A percentile compares a stretch with the other conserved stretches of the same genome.
Evolutionary conservation across 2,888 invertebrate species (phyloP).

Genomic region (Anoncus sp.): DNA sequence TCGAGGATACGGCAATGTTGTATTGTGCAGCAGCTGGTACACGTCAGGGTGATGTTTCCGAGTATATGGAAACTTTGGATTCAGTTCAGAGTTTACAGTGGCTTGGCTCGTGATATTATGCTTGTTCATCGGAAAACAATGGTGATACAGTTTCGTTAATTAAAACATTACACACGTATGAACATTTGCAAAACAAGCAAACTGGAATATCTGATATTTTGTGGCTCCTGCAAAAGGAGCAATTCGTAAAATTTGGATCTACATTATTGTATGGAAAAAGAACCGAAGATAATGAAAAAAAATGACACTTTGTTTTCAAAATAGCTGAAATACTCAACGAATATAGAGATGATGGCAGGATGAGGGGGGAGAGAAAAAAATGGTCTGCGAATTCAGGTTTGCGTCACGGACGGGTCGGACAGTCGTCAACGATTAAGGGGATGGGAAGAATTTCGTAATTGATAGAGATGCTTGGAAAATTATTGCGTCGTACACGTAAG

Average conservation of each 20-base stretch:
- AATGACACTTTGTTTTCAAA: slow-evolving; percentile 10
- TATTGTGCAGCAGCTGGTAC: slow-evolving; percentile 80
- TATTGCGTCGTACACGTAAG: slow-evolving; percentile 60
- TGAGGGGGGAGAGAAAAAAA: not conserved
- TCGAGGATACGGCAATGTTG: slow-evolving; percentile 78
- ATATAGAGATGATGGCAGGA: slow-evolving; percentile 1
- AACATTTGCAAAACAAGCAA: no score
- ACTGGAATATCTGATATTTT: no score
- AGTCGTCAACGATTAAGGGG: slow-evolving; percentile 30
- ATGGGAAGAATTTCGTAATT: slow-evolving; percentile 59
- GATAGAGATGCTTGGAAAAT: slow-evolving; percentile 59
- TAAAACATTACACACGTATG: no score
- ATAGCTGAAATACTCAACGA: slow-evolving; percentile 12
- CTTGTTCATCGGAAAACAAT: no score
- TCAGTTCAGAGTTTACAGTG: slow-evolving; percentile 74
- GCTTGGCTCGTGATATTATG: slow-evolving; percentile 68
- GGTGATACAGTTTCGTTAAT: no score
- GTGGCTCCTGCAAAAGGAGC: no score
- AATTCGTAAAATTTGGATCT: slow-evolving; percentile 47
- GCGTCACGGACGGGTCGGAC: slow-evolving; percentile 59
- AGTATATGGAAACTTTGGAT: slow-evolving; percentile 77
- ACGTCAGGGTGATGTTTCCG: slow-evolving; percentile 76
- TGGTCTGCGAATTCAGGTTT: slow-evolving; percentile 8
- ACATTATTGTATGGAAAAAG: slow-evolving; percentile 33
- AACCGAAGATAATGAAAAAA: slow-evolving; percentile 15